phyloP scores from a whole-genome alignment of 1,140 invertebrate genomes.

The Plectrocnemia conspersa region DNA sequence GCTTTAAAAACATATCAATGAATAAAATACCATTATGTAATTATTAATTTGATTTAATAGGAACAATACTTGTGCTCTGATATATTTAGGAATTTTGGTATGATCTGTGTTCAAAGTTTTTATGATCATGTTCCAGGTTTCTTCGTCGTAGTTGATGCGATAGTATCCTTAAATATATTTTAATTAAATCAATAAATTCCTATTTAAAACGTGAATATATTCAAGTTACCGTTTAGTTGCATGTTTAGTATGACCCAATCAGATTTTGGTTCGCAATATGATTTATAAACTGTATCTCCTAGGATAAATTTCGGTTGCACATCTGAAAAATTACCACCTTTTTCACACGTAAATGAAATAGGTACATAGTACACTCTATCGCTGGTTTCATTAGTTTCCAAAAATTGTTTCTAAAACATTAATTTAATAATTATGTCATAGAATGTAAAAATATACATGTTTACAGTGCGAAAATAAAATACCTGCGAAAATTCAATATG shows the following conservation, averaged over 20 bases:
- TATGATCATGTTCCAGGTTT: slow-evolving; percentile 61
- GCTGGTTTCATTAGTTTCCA: too few relatives aligned
- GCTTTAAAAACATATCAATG: too few relatives aligned
- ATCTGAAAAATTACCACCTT: not conserved
- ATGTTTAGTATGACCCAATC: not conserved
- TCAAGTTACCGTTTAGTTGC: not conserved
- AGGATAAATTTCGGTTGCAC: not conserved
- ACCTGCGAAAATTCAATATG: not conserved
- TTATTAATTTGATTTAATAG: too few relatives aligned
- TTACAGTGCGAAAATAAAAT: not conserved
- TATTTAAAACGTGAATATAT: too few relatives aligned
- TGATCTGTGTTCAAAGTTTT: slow-evolving; percentile 48
- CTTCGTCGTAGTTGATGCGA: slow-evolving; percentile 71
- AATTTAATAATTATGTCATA: not conserved
- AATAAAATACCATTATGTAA: too few relatives aligned
- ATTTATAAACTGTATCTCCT: not conserved
- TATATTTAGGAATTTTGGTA: slow-evolving; percentile 59
- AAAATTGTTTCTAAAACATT: too few relatives aligned
- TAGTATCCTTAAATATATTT: slow-evolving; percentile 62
- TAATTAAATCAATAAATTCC: not conserved
- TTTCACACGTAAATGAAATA: not conserved
- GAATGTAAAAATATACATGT: not conserved
- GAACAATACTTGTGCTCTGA: slow-evolving; percentile 72
- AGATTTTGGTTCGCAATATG: not conserved
- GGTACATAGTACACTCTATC: too few relatives aligned